Base-by-base conservation (phyloP, 1,140 invertebrate genomes). In the Drosophila kikkawai region DNA sequence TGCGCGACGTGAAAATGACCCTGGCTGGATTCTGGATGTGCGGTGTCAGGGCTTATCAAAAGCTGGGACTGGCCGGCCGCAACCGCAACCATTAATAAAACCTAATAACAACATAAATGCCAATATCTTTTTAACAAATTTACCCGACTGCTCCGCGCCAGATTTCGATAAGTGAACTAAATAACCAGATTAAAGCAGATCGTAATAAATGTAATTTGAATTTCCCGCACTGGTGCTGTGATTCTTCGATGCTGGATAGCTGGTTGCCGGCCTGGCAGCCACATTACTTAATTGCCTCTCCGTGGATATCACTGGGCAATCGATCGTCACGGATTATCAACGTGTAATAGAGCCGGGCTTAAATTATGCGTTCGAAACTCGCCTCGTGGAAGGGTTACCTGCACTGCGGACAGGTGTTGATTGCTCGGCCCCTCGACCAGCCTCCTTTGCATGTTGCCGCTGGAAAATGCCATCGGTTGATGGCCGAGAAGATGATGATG, bases 131-230 rank as follows among this genome's bases (percentile, higher is more conserved):
- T 84, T 75, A 80, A 59, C 71, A 80, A 73, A 75, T 74, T 74
- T 60, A 55, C 70, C 67, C 56, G 68, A 56, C 67, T 68, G 67
- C 68, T 60, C 55, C 67, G 19, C 53, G 41, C 55, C 73, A 75
- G 76, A 80, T 77, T 74, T 74, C 82, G 79, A 86, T 90, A 86
- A 88, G 71, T 90, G 82, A 70, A 86, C 82, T 78, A 82, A 90
- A 91, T 91, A 73, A 77, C 70, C 71, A 80, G 83, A 86, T 86
- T 79, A 87, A 74, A 73, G 63, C 76, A 59, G 68, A 48, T 74
- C 74, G 63, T 73, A 90, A 90, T 90, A 86, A 90, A 91, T 91
- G 86, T 86, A 90, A 90, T 90, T 91, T 90, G 67, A 81, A 84
- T 88, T 83, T 74, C 56, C 61, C 75, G 51, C 48, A 55, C 67